phyloP scores from a whole-genome alignment of 2,888 invertebrate species.

The Drosophila testacea region DNA sequence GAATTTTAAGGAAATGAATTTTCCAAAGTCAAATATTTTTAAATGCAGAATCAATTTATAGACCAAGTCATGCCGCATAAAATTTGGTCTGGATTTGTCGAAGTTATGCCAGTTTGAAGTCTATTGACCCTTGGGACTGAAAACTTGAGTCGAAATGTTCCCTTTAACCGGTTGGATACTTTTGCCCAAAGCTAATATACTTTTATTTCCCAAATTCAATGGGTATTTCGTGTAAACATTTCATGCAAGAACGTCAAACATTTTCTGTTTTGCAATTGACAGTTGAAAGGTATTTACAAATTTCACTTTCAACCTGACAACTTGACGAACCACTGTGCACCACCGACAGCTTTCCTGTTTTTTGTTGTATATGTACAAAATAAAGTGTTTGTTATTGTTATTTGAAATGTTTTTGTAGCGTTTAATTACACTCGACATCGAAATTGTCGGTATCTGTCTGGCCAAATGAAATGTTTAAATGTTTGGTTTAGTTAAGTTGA shows the following conservation, averaged over 20 bases:
- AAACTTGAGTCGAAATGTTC: too few relatives aligned
- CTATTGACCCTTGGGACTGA: too few relatives aligned
- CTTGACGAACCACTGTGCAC: constrained; percentile 26
- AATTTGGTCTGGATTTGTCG: too few relatives aligned
- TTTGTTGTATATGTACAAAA: constrained; percentile 33
- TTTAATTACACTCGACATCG: constrained; percentile 69
- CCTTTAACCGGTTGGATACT: background rate
- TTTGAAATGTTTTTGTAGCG: constrained; percentile 63
- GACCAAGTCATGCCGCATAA: too few relatives aligned
- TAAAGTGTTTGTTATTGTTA: constrained; percentile 61
- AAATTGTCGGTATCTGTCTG: constrained; percentile 45
- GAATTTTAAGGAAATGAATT: too few relatives aligned
- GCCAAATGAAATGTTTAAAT: constrained; percentile 53
- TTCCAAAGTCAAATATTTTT: too few relatives aligned
- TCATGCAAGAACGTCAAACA: background rate
- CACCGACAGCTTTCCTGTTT: constrained; percentile 20
- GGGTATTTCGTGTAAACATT: background rate
- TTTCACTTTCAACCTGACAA: constrained; percentile 35
- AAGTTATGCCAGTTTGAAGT: too few relatives aligned
- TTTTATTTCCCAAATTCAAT: background rate
- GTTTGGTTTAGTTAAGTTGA: constrained; percentile 20
- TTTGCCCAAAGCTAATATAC: background rate
- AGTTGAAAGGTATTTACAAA: constrained; percentile 12
- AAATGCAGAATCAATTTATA: too few relatives aligned
- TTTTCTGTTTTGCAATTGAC: background rate